phyloP scores from a whole-genome alignment of 2,113 vertebrate genomes.

The Triplophysa tibetana region DNA sequence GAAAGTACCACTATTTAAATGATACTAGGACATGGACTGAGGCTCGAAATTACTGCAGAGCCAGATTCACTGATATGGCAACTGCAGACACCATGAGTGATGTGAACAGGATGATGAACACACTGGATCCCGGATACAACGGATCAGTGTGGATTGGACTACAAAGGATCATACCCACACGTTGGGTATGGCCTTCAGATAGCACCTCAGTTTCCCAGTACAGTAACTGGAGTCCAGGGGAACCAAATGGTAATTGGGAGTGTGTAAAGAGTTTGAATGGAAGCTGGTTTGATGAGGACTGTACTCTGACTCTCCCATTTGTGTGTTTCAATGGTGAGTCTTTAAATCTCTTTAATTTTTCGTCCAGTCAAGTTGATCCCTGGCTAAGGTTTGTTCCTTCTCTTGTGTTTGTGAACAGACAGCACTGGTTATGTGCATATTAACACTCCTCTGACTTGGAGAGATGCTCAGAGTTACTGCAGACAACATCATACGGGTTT shows the following conservation, averaged over 20 bases:
- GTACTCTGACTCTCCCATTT: neutral
- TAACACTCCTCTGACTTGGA: neutral
- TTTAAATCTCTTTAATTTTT: neutral
- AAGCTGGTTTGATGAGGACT: neutral
- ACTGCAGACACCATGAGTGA: slow-evolving; percentile 22
- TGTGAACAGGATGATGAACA: neutral
- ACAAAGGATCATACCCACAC: too few relatives aligned
- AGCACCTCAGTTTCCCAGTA: neutral
- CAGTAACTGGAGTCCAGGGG: slow-evolving; percentile 23
- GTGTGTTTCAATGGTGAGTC: slow-evolving; percentile 38
- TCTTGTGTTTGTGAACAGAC: slow-evolving; percentile 32
- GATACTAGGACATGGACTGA: neutral
- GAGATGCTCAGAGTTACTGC: neutral
- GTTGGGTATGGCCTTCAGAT: slow-evolving; percentile 40
- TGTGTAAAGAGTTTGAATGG: neutral
- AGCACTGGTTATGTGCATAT: neutral
- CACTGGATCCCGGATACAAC: slow-evolving; percentile 1
- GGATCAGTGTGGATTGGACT: slow-evolving; percentile 41
- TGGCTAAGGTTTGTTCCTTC: neutral
- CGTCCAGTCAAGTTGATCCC: neutral
- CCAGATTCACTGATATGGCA: neutral
- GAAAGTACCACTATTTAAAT: neutral
- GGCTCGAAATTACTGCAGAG: slow-evolving; percentile 32
- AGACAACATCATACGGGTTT: slow-evolving; percentile 10
- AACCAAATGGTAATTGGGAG: neutral